Percentiles rank a stretch among this genome's conserved stretches.
Conservation (phyloP, 2,113 vertebrate species). For the Lontra canadensis region DNA sequence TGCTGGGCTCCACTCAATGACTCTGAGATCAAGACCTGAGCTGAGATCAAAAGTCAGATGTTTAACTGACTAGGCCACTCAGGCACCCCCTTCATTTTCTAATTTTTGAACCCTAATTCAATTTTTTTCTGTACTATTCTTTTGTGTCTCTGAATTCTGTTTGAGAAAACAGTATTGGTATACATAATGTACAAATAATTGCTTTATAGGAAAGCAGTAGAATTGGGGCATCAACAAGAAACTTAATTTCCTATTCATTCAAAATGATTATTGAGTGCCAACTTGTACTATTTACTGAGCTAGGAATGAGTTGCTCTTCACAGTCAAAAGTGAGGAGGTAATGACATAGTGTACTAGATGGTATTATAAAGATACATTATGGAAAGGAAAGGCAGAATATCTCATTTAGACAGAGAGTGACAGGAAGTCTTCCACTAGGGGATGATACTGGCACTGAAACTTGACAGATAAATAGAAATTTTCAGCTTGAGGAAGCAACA, state of each 20-base stretch:
- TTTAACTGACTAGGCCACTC: neutral
- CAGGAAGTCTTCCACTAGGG: neutral
- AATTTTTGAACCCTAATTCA: neutral
- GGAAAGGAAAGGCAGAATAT: neutral
- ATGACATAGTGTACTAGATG: neutral
- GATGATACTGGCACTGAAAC: neutral
- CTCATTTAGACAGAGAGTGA: neutral
- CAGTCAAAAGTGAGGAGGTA: neutral
- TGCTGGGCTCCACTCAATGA: neutral
- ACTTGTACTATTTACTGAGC: neutral
- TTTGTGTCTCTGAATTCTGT: neutral
- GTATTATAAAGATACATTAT: neutral
- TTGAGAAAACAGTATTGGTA: neutral
- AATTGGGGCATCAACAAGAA: neutral
- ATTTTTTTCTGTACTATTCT: neutral
- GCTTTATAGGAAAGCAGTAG: neutral
- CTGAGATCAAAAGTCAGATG: neutral
- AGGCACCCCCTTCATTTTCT: neutral
- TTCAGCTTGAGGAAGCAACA: neutral
- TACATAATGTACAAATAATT: neutral
- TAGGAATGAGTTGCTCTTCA: neutral
- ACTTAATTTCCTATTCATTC: neutral
- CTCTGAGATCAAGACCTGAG: neutral
- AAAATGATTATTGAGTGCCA: neutral
- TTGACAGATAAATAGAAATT: neutral